Base-by-base conservation (phyloP, 2,888 invertebrate genomes). In the Odontomyia ornata region DNA sequence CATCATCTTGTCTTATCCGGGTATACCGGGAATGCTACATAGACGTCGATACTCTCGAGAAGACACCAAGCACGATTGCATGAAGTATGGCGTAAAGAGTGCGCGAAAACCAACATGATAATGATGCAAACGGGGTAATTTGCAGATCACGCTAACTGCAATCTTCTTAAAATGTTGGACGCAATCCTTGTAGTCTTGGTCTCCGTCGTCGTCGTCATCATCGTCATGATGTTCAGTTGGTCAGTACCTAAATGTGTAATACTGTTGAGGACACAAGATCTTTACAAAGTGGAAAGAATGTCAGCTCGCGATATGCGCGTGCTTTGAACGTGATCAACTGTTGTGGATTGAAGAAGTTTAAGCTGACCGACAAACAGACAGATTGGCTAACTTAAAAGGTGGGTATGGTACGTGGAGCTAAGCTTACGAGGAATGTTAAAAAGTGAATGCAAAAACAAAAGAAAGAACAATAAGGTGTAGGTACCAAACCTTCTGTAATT, bases 221-320 rank as follows among this genome's bases (percentile, higher is more conserved):
- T 36, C 36, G 9, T 36, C 36, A 36, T 36, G 5, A 36, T 36
- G 23, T 18, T 11, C 36, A 18, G 57, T 18, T 13, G 30, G 13
- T 18, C 18, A 27, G 67, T 21, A 9, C 36, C 36, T 36, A 27
- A 73, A 57, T 25, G 28, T 25, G 69, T 47, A 47, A 23, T 72
- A 52, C 43, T 56, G 52, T 72, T 57, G 73, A 73, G 73, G 73
- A 73, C 73, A 36, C 5, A 73, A 60, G 60, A 73, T 57, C 46
- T 30, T 18, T 27, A 15, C 56, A 36, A 69, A 46, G 69, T 69
- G 47, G 57, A 73, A 73, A 43, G 60, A 73, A 73, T 73, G 73
- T 73, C 73, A 73, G 73, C 73, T 60, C 73, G 73, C 73, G 73
- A 73, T 73, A 73, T 73, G 73, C 73, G 73, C 73, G 73, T 73